Base-by-base conservation (phyloP, 2,888 invertebrate species). In the Ypsolopha sequella region DNA sequence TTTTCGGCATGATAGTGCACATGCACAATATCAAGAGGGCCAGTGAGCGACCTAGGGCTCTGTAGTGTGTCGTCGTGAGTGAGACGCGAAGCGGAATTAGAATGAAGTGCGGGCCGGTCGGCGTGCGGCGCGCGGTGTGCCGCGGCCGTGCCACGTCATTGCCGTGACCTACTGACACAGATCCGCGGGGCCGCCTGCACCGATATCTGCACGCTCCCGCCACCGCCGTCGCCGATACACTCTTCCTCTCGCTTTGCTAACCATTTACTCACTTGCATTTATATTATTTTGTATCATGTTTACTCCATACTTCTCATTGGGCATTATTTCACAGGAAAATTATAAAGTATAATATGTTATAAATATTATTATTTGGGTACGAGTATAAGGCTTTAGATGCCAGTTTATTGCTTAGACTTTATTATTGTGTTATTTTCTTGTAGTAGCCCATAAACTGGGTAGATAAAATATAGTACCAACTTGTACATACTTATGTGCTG, bases 151-250 rank as follows among this genome's bases (percentile, higher is more conserved):
- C 87, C 82, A 85, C 87, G 87, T 87, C 90, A 90, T 89, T 89
- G 88, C 84, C 86, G 87, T 90, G 90, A 90, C 90, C 90, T 87
- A 90, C 89, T 90, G 89, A 89, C 90, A 90, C 78, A 89, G 88
- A 82, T 90, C 84, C 81, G 81, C 85, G 85, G 88, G 86, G 89
- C 88, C 85, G 84, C 81, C 78, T 82, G 84, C 84, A 78, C 75
- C 80, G 79, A 79, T 79, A 79, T 77, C 80, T 80, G 80, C 79
- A 81, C 80, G 80, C 79, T 45, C 73, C 71, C 63, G 59, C 60
- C 61, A 58, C 75, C 71, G 71, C 70, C 35, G 7, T n/a, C 36
- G 10, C 36, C 47, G 24, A 13, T 14, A 13, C 8, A 48, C 48
- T 47, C 47, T 47, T 47, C 47, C 47, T 47, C 47, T 47, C 47